Percentiles rank a stretch among this genome's conserved stretches.
phyloP scores from a whole-genome alignment of 2,797 vertebrate genomes.

The Falco columbarius region DNA sequence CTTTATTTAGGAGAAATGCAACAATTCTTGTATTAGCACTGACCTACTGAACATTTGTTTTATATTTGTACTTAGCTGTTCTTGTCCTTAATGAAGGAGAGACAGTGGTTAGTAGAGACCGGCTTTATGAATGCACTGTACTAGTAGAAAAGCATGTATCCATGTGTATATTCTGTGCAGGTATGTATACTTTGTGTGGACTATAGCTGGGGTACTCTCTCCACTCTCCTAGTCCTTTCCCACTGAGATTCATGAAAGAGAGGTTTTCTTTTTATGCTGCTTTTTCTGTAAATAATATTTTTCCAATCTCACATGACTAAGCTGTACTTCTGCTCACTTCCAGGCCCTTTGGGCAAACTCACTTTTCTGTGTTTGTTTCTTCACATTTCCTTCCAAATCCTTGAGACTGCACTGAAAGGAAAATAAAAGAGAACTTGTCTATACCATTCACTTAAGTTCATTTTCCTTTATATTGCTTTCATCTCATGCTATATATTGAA shows the following conservation, averaged over 20 bases:
- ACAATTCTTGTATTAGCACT: background rate
- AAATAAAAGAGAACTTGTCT: background rate
- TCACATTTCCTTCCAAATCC: background rate
- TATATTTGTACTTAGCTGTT: background rate
- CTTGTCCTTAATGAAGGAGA: background rate
- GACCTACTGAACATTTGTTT: background rate
- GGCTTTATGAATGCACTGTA: background rate
- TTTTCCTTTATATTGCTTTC: background rate
- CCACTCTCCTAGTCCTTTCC: background rate
- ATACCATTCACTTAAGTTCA: fast-evolving
- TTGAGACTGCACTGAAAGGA: background rate
- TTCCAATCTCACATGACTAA: background rate
- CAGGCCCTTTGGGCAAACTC: background rate
- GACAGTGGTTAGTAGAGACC: background rate
- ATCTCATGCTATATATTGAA: fast-evolving
- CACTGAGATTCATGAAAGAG: background rate
- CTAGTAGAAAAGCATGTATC: no score
- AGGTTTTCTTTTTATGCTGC: background rate
- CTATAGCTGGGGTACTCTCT: background rate
- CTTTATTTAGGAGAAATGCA: background rate
- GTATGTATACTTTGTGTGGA: background rate
- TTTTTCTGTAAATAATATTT: background rate
- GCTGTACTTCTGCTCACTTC: background rate
- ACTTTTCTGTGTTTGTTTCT: background rate
- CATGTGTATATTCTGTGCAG: background rate